Evolutionary conservation across 2,113 vertebrate genomes (phyloP).

Genomic region (Aptenodytes patagonicus): DNA sequence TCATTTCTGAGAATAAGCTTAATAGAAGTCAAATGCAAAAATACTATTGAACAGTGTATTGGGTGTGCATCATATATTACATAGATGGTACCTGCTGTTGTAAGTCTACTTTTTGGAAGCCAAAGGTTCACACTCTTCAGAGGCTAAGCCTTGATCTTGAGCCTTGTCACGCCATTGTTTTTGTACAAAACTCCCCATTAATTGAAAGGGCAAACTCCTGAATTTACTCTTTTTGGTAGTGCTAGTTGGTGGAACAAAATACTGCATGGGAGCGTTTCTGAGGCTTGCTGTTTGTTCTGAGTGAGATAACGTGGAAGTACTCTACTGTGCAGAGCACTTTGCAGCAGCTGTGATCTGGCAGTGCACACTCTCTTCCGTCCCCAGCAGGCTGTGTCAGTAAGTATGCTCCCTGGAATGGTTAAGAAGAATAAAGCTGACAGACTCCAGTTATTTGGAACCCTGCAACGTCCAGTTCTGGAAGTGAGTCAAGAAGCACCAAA

Average conservation of each 20-base stretch:
- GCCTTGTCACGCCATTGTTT: not conserved
- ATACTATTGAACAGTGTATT: not conserved
- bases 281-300: not conserved
- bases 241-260: not conserved
- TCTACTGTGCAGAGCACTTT: accelerated
- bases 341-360: not conserved
- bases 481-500: not conserved
- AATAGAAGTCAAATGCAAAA: not conserved
- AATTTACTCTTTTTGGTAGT: not conserved
- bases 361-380: accelerated
- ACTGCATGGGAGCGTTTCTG: not conserved
- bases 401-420: not conserved
- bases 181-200: not conserved
- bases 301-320: not conserved
- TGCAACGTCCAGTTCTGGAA: not conserved
- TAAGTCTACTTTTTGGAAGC: not conserved
- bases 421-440: not conserved
- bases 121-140: not conserved
- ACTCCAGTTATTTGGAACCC: not conserved
- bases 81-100: not conserved
- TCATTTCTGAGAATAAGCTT: not conserved
- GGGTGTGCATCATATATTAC: not conserved
- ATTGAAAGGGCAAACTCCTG: not conserved
- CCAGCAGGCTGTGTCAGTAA: not conserved
- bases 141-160: not conserved